Percentiles rank a stretch among this genome's conserved stretches.
These are phyloP conservation scores for Dicycla oo DNA, from an alignment of 2,888 invertebrate genomes.

Conservation along the genomic window DNA sequence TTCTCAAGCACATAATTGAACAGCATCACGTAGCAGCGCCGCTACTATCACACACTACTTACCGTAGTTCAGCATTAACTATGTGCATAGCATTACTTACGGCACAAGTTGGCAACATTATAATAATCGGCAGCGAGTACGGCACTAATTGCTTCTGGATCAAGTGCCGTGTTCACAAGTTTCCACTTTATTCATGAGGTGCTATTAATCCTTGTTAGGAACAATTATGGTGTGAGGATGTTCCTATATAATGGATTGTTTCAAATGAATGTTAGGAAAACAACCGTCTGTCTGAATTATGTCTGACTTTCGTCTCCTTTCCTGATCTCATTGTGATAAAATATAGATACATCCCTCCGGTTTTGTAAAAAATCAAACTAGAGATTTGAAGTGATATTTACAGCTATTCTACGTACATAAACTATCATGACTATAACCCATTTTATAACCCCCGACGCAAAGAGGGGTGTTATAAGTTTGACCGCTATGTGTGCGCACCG, in stretches of 20 bases:
- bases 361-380: not conserved
- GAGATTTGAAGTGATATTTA: not conserved
- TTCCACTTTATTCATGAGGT: constrained; percentile 64
- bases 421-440: constrained; percentile 6
- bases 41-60: not conserved
- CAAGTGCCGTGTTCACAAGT: constrained; percentile 53
- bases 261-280: not conserved
- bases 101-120: constrained; percentile 57
- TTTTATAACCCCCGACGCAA: too few relatives aligned
- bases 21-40: constrained; percentile 4
- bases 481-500: too few relatives aligned
- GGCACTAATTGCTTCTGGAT: constrained; percentile 53
- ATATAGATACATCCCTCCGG: too few relatives aligned
- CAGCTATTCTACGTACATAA: not conserved
- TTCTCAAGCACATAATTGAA: not conserved
- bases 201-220: constrained; percentile 56
- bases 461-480: too few relatives aligned
- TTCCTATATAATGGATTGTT: not conserved
- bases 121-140: constrained; percentile 62
- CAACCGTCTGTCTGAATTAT: not conserved
- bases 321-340: not conserved
- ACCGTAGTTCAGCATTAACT: constrained; percentile 34
- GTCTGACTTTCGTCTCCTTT: not conserved
- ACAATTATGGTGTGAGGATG: constrained; percentile 39
- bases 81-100: constrained; percentile 62